These are phyloP conservation scores for Brachyopa scutellaris DNA, from an alignment of 2,888 invertebrate species.

Conservation along the genomic window DNA sequence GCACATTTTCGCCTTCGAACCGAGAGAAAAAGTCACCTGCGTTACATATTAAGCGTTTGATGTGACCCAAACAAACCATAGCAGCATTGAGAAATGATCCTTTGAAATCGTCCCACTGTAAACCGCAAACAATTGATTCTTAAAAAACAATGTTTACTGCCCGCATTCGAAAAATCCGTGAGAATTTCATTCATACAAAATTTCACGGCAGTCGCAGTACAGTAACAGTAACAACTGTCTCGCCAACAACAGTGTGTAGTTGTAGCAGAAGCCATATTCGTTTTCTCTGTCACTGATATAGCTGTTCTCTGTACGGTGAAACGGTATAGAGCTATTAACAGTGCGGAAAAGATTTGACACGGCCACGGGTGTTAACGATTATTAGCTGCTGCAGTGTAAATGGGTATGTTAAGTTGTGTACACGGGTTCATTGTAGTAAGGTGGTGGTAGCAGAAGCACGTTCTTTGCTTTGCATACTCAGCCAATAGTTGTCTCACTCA, in stretches of 20 bases:
- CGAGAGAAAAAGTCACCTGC: not conserved
- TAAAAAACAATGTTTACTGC: conserved; percentile 22
- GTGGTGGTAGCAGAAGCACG: not conserved
- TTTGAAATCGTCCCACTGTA: not conserved
- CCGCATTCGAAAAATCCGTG: not conserved
- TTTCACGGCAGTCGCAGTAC: not conserved
- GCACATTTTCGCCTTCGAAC: not conserved
- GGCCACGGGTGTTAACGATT: not conserved
- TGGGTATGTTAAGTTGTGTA: not conserved
- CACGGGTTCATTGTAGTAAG: not conserved
- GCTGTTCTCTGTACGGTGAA: not conserved
- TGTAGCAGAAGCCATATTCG: not conserved
- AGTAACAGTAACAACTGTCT: conserved; percentile 18
- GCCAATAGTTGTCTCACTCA: conserved; percentile 7
- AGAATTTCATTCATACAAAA: not conserved
- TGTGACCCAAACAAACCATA: no score
- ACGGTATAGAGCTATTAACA: not conserved
- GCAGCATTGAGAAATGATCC: no score
- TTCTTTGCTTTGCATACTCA: not conserved
- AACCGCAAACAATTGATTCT: no score
- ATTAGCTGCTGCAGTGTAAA: not conserved
- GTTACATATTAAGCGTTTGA: no score
- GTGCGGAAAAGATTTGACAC: not conserved
- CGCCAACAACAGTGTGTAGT: conserved; percentile 6
- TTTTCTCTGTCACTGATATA: not conserved